A percentile compares a stretch with the other conserved stretches of the same genome.
Evolutionary conservation across 2,888 invertebrate genomes (phyloP).

Genomic region (Atethmia centrago): DNA sequence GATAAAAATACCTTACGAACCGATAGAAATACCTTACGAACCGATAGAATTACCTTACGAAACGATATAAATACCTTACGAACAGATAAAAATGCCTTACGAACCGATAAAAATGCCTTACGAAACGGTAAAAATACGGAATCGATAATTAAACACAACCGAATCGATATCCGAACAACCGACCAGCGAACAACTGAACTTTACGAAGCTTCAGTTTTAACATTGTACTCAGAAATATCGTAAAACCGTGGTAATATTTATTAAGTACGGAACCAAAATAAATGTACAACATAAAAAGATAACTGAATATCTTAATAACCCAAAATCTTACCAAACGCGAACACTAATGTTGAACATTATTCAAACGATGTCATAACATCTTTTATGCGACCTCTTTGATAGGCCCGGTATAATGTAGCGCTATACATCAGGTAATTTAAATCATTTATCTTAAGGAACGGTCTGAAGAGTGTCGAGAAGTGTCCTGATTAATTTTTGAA

Average conservation of each 20-base stretch:
- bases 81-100: too few relatives aligned
- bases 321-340: slow-evolving; percentile 5
- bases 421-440: slow-evolving; percentile 22
- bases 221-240: neutral
- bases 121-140: too few relatives aligned
- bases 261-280: neutral
- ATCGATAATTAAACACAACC: neutral
- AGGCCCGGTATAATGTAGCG: neutral
- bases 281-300: slow-evolving; percentile 14
- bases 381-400: neutral
- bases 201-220: neutral
- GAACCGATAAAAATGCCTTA: too few relatives aligned
- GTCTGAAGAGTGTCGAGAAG: neutral
- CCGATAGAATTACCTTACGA: too few relatives aligned
- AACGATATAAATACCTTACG: too few relatives aligned
- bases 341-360: slow-evolving; percentile 13
- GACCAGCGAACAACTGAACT: neutral
- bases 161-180: neutral
- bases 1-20: too few relatives aligned
- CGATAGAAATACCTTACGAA: too few relatives aligned
- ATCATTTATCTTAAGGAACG: slow-evolving; percentile 11
- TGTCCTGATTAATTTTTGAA: too few relatives aligned
- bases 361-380: slow-evolving; percentile 16
- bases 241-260: neutral
- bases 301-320: neutral